Evolutionary conservation across 2,888 invertebrate species (phyloP).

Genomic region (Rotaria macrura): DNA sequence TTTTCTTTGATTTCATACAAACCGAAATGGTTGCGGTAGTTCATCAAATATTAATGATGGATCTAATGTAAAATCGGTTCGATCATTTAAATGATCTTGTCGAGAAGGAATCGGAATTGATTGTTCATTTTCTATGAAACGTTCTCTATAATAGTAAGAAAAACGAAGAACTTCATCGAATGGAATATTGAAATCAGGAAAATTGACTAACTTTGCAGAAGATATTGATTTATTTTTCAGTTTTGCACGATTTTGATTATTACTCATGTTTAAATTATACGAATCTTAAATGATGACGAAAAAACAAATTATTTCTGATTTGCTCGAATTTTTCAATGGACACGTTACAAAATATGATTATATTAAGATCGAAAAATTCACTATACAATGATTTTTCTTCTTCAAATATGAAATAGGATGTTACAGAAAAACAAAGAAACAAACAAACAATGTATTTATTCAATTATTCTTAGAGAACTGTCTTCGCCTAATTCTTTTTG

Average conservation of each 20-base stretch:
- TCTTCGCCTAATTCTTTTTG: slow-evolving; percentile 42
- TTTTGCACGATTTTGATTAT: neutral
- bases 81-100: neutral
- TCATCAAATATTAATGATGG: slow-evolving; percentile 13
- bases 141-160: neutral
- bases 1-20: neutral
- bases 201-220: neutral
- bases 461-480: neutral
- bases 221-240: neutral
- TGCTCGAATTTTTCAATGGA: neutral
- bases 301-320: neutral
- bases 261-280: neutral
- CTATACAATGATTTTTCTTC: neutral
- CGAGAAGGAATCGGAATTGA: neutral
- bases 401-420: too few relatives aligned
- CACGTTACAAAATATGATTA: neutral
- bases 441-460: neutral
- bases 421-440: too few relatives aligned
- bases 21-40: slow-evolving; percentile 19
- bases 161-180: neutral
- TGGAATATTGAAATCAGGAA: neutral
- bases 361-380: neutral
- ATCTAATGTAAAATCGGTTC: neutral
- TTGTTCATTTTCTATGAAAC: neutral
- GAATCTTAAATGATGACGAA: neutral